A percentile compares a stretch with the other conserved stretches of the same genome.
Evolutionary conservation across 2,888 invertebrate species (phyloP).

Genomic region (Cerceris ruficornis): DNA sequence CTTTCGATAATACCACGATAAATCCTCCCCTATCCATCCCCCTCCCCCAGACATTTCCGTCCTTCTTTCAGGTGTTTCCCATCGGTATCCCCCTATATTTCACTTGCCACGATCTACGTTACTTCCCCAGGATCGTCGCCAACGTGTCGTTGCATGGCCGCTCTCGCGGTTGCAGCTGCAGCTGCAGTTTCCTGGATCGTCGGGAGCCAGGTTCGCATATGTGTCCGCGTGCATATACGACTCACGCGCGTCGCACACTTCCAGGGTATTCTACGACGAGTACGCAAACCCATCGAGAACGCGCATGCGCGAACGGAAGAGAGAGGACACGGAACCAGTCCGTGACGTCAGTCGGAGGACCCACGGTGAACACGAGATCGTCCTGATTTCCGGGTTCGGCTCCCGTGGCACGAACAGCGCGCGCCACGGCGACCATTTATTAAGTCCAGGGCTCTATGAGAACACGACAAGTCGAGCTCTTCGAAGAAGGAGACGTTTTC

Average conservation of each 20-base stretch:
- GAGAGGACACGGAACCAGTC: slow-evolving; percentile 64
- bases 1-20: slow-evolving; percentile 32
- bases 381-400: slow-evolving; percentile 74
- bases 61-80: slow-evolving; percentile 36
- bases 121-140: slow-evolving; percentile 45
- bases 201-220: slow-evolving; percentile 34
- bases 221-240: not conserved
- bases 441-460: slow-evolving; percentile 39
- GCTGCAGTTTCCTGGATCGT: slow-evolving; percentile 67
- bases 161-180: slow-evolving; percentile 52
- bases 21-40: slow-evolving; percentile 22
- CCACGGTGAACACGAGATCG: slow-evolving; percentile 60
- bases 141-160: slow-evolving; percentile 49
- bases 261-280: not conserved
- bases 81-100: slow-evolving; percentile 57
- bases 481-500: not conserved
- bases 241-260: not conserved
- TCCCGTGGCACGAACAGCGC: slow-evolving; percentile 56
- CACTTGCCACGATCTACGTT: slow-evolving; percentile 53
- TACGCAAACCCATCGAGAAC: slow-evolving; percentile 3
- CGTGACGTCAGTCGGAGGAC: slow-evolving; percentile 66
- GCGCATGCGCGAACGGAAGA: slow-evolving; percentile 14
- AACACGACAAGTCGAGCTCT: slow-evolving; percentile 10
- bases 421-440: slow-evolving; percentile 55
- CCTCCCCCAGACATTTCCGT: slow-evolving; percentile 9